phyloP scores from a whole-genome alignment of 2,113 vertebrate genomes.

The Sinocyclocheilus anshuiensis region DNA sequence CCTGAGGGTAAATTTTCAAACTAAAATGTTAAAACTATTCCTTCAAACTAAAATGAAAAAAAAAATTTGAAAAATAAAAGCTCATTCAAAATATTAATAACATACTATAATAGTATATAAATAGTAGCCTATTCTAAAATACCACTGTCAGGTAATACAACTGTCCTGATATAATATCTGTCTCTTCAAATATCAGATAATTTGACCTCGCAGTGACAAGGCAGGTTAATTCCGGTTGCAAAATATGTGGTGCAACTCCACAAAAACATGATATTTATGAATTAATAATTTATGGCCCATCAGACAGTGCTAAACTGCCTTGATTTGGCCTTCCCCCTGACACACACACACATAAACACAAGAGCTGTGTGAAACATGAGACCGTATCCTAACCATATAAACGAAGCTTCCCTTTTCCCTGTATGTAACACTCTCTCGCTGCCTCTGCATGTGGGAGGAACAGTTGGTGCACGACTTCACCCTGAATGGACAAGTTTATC shows the following conservation, averaged over 20 bases:
- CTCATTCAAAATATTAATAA: background rate
- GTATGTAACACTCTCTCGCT: background rate
- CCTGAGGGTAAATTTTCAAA: background rate
- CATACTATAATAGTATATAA: background rate
- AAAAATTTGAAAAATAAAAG: background rate
- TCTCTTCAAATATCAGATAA: background rate
- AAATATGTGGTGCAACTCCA: background rate
- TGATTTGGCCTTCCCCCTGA: background rate
- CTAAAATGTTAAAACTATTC: no score
- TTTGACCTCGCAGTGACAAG: background rate
- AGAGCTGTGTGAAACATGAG: background rate
- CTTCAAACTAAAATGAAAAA: no score
- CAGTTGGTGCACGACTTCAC: constrained; percentile 27
- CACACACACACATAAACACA: background rate
- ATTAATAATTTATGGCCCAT: background rate
- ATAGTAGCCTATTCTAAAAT: background rate
- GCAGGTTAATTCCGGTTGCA: background rate
- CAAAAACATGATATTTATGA: background rate
- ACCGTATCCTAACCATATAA: background rate
- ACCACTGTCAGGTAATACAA: no score
- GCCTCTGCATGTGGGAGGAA: constrained; percentile 34
- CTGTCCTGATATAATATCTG: background rate
- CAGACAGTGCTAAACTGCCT: no score
- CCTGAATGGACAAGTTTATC: constrained; percentile 30
- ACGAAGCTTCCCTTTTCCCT: constrained; percentile 17